Evolutionary conservation across 1,140 invertebrate genomes (phyloP).

Genomic region (Leptopilina clavipes): DNA sequence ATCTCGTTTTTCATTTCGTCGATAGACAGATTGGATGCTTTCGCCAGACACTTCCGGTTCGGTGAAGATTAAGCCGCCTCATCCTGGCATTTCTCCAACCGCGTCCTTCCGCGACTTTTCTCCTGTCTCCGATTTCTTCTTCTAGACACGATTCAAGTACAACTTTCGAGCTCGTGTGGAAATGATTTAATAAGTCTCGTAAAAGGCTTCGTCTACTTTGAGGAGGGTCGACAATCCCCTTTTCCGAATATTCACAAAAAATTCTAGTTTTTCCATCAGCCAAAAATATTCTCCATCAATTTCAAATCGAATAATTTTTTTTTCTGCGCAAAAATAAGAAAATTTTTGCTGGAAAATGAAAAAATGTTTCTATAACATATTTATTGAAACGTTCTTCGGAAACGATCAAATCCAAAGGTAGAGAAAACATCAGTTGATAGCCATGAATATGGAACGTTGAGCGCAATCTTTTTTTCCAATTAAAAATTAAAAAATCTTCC

Average conservation of each 20-base stretch:
- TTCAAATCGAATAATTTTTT: no score
- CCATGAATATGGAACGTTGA: background rate
- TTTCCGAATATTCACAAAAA: conserved; percentile 52
- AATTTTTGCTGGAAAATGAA: no score
- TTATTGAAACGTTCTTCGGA: background rate
- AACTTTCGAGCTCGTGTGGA: conserved; percentile 46
- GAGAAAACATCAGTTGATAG: background rate
- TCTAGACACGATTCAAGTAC: conserved; percentile 39
- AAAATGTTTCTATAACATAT: background rate
- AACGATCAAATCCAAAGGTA: background rate
- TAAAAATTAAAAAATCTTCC: conserved; percentile 74
- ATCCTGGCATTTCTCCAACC: conserved; percentile 55
- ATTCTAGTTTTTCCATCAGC: background rate
- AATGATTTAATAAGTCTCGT: conserved; percentile 70
- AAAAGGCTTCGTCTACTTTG: conserved; percentile 61
- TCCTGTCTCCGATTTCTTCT: conserved; percentile 43
- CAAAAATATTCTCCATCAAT: background rate
- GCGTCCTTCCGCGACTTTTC: conserved; percentile 48
- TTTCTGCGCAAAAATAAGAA: no score
- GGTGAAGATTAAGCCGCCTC: conserved; percentile 54
- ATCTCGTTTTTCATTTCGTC: conserved; percentile 40
- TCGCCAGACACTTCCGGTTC: conserved; percentile 48
- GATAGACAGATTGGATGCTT: conserved; percentile 44
- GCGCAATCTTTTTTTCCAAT: conserved; percentile 70
- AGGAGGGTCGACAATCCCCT: conserved; percentile 63